Conservation (phyloP, 2,888 invertebrate genomes). For the Nycteola revayana region DNA sequence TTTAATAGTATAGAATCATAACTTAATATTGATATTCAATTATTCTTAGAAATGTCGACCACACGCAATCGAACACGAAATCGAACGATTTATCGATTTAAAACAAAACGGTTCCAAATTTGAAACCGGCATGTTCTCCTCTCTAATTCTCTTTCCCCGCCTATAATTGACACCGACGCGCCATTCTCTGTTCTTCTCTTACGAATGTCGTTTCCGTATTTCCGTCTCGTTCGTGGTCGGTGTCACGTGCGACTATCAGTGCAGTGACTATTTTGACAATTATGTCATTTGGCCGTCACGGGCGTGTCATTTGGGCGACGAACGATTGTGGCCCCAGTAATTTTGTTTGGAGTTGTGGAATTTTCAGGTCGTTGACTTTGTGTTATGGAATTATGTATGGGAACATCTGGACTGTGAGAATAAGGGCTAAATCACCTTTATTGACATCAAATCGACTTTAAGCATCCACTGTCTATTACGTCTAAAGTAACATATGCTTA, state of each 20-base stretch:
- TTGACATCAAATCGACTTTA: no score
- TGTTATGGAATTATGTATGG: slow-evolving; percentile 61
- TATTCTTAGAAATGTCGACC: slow-evolving; percentile 75
- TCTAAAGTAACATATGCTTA: background rate
- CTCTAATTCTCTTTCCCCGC: slow-evolving; percentile 81
- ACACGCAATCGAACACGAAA: slow-evolving; percentile 75
- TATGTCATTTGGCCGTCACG: slow-evolving; percentile 80
- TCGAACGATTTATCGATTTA: slow-evolving; percentile 79
- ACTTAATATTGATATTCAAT: slow-evolving; percentile 75
- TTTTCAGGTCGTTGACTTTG: slow-evolving; percentile 67
- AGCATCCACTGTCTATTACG: no score
- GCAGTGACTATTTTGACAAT: slow-evolving; percentile 80
- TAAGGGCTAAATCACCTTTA: no score
- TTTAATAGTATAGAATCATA: slow-evolving; percentile 65
- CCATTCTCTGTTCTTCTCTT: slow-evolving; percentile 51
- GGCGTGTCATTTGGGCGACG: slow-evolving; percentile 79
- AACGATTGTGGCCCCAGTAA: slow-evolving; percentile 74
- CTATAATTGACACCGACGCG: slow-evolving; percentile 80
- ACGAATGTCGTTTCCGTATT: slow-evolving; percentile 23
- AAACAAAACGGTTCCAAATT: slow-evolving; percentile 80
- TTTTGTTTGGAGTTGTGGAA: slow-evolving; percentile 75
- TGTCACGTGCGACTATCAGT: slow-evolving; percentile 79
- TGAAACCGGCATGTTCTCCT: slow-evolving; percentile 68
- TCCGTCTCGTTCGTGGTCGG: slow-evolving; percentile 49
- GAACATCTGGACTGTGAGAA: slow-evolving; percentile 65